Conservation (phyloP, 1,140 invertebrate genomes). For the Apolygus lucorum region DNA sequence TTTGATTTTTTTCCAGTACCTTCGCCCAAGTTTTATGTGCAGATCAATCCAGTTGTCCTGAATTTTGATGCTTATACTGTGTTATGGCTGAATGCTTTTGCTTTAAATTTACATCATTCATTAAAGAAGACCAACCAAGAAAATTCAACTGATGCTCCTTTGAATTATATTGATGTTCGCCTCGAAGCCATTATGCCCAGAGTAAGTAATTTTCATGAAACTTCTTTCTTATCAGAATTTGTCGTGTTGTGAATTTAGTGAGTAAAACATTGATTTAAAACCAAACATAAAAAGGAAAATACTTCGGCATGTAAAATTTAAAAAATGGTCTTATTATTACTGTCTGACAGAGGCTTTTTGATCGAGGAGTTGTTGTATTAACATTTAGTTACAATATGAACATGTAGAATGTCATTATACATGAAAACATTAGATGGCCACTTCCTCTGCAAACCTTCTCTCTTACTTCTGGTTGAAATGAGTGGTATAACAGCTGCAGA, state of each 20-base stretch:
- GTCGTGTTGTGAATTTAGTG: conserved; percentile 10
- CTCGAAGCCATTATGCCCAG: conserved; percentile 85
- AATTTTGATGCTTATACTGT: conserved; percentile 75
- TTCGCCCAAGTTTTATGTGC: conserved; percentile 81
- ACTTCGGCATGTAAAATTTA: no score
- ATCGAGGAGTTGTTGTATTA: no score
- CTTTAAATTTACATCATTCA: conserved; percentile 72
- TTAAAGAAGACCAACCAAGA: conserved; percentile 38
- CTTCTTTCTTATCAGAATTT: conserved; percentile 22
- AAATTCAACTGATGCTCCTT: conserved; percentile 40
- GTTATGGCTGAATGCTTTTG: conserved; percentile 90
- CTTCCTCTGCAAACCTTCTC: no score
- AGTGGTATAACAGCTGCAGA: no score
- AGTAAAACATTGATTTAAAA: no score
- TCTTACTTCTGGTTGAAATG: no score
- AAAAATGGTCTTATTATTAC: no score
- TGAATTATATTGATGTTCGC: conserved; percentile 73
- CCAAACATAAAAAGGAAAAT: no score
- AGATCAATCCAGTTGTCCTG: conserved; percentile 79
- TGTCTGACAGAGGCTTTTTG: no score
- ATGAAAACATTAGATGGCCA: no score
- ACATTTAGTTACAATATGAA: no score
- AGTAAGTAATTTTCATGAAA: conserved; percentile 43
- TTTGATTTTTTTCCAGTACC: conserved; percentile 63
- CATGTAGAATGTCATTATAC: no score